Evolutionary conservation across 2,797 vertebrate species (phyloP).

Genomic region (Aeoliscus strigatus): DNA sequence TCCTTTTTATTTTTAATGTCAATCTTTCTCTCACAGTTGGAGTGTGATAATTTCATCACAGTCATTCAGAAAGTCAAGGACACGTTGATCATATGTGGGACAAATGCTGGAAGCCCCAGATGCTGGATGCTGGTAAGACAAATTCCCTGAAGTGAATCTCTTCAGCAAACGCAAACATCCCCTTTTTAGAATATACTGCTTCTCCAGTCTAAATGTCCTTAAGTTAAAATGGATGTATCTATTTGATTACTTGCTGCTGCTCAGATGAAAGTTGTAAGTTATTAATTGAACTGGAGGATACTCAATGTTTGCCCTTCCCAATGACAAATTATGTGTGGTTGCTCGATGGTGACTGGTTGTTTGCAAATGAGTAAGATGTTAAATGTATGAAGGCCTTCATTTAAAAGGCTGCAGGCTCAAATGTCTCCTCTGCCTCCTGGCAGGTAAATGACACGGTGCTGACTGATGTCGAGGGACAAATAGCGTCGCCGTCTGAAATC

Average conservation of each 20-base stretch:
- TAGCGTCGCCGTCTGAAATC: slow-evolving; percentile 66
- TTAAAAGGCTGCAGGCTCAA: slow-evolving; percentile 4
- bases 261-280: slow-evolving; percentile 1
- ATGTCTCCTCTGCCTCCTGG: slow-evolving; percentile 9
- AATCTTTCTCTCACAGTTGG: slow-evolving; percentile 55
- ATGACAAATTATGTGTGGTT: background rate
- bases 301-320: background rate
- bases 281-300: slow-evolving; percentile 15
- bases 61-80: slow-evolving; percentile 80
- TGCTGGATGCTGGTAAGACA: slow-evolving; percentile 81
- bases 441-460: slow-evolving; percentile 74
- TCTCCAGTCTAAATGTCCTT: slow-evolving; percentile 4
- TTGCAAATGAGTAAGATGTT: background rate
- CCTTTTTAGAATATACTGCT: slow-evolving; percentile 2
- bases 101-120: slow-evolving; percentile 76
- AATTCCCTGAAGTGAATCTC: background rate
- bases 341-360: too few species aligned
- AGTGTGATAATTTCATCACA: slow-evolving; percentile 82
- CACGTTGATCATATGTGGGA: slow-evolving; percentile 76
- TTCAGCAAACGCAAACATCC: background rate
- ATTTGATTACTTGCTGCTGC: slow-evolving; percentile 13
- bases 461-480: slow-evolving; percentile 62
- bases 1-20: slow-evolving; percentile 28
- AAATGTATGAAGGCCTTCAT: background rate
- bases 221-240: slow-evolving; percentile 19